A percentile compares a stretch with the other conserved stretches of the same genome.
Evolutionary conservation across 1,140 invertebrate species (phyloP).

Genomic region (Drosophila elegans): DNA sequence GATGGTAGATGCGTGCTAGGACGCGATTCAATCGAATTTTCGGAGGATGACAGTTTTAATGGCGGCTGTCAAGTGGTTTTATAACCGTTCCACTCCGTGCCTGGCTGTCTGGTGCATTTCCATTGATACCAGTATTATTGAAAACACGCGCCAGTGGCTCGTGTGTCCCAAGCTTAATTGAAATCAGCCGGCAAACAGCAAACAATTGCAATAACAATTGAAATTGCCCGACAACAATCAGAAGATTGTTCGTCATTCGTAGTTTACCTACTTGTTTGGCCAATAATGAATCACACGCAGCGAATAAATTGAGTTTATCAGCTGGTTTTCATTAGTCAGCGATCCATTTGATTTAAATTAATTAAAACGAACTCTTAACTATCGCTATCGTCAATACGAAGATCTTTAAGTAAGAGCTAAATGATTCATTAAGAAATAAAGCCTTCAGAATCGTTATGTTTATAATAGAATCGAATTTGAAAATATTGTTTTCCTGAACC

Average conservation of each 20-base stretch:
- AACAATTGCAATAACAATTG: conserved; percentile 50
- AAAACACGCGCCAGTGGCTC: conserved; percentile 63
- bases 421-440: conserved; percentile 8
- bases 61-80: conserved; percentile 1
- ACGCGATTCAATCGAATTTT: background rate
- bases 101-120: conserved; percentile 37
- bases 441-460: background rate
- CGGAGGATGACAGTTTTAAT: background rate
- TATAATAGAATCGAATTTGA: too few species aligned
- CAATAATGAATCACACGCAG: conserved; percentile 58
- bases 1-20: conserved; percentile 24
- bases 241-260: conserved; percentile 18
- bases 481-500: too few species aligned
- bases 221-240: conserved; percentile 55
- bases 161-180: conserved; percentile 45
- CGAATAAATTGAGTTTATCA: conserved; percentile 55
- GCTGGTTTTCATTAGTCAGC: conserved; percentile 52
- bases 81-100: conserved; percentile 41
- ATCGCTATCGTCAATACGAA: background rate
- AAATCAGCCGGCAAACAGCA: conserved; percentile 36
- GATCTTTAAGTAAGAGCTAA: background rate
- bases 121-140: conserved; percentile 51
- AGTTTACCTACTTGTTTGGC: conserved; percentile 58
- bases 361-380: conserved; percentile 14
- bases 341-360: conserved; percentile 30